Evolutionary conservation across 2,113 vertebrate species (phyloP), one percentile per base, ranked within the genome.

Genomic region (Hippoglossus stenolepis): DNA sequence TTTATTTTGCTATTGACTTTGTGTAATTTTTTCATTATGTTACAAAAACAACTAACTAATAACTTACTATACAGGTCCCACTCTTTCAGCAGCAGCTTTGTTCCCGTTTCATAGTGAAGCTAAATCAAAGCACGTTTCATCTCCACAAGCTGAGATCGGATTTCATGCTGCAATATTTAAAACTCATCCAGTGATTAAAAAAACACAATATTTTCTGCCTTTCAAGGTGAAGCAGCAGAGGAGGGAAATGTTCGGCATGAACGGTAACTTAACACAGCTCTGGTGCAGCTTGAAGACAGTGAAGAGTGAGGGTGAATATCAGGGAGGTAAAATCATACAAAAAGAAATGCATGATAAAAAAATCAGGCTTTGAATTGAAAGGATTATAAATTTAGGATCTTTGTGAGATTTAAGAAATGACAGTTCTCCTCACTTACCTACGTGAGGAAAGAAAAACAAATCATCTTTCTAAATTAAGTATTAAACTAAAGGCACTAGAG

Each of bases 131-230:
- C 53, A 54, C 45, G 4, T n/a, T 10, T 54, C 20, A 63, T 12
- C 10, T 13, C 45, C 20, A 9, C 60, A 11, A 64, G 38, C n/a
- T 40, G 11, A 35, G 31, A 40, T 38, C 20, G 5, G 11, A 43
- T 64, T 64, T 64, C n/a, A 43, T 64, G 62, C 62, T 64, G 40
- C 40, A 45, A 64, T 24, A 17, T 64, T 24, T 64, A 12, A 11
- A 43, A 43, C 40, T 13, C 12, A 43, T 43, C 40, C 10, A 43
- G 40, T 13, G 35, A 38, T 10, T 10, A 38, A 21, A 21, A 64
- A 64, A 54, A 14, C 45, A 17, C 45, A 47, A 49, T 18, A 18
- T 15, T 49, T 49, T 49, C 11, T 18, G 1, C 2, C 15, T 17
- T 49, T 49, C 45, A 18, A 49, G 45, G 45, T 49, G 45, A 49